Evolutionary conservation across 1,140 invertebrate species (phyloP), one percentile per base, ranked within the genome.

Genomic region (Aphaenogaster floridana): DNA sequence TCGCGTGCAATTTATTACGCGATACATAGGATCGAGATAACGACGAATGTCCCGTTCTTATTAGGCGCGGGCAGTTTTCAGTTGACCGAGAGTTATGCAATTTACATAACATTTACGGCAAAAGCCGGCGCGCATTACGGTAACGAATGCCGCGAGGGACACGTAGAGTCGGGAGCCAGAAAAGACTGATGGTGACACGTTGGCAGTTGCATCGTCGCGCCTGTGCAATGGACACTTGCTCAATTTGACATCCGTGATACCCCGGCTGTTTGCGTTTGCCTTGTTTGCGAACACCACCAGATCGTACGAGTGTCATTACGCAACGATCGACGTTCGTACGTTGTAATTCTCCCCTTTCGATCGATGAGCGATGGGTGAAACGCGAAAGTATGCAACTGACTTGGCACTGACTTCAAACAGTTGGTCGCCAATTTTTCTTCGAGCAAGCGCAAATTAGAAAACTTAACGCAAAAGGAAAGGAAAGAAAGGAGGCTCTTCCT

Each of bases 331-430:
- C 45, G 45, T 4, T n/a, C 50, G 78, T 15, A n/a, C 28, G 17
- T 74, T 39, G 80, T 54, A 59, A 83, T 83, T 45, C 79, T 17
- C 50, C 17, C n/a, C 48, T 83, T 69, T 45, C 66, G 79, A 57
- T 68, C 9, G 59, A 50, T 39, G 45, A 36, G 28, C 28, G 34
- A 68, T 8, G 17, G 42, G 79, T 45, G 79, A 83, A 71, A 71
- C 50, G 66, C 50, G 52, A 83, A 72, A 83, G 79, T 72, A 57
- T 36, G 79, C 21, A 45, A 57, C 9, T 17, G 9, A n/a, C 66
- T 72, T 83, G 66, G 48, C 79, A 59, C 79, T 48, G 68, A 72
- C 39, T 83, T 21, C 39, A 13, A 71, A 57, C n/a, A 11, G n/a
- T 9, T 2, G 54, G 59, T 34, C 57, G 59, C n/a, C 48, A 42